Evolutionary conservation across 92 coral and sea anemone species (phyloP).

Genomic region (Pocillopora meandrina): DNA sequence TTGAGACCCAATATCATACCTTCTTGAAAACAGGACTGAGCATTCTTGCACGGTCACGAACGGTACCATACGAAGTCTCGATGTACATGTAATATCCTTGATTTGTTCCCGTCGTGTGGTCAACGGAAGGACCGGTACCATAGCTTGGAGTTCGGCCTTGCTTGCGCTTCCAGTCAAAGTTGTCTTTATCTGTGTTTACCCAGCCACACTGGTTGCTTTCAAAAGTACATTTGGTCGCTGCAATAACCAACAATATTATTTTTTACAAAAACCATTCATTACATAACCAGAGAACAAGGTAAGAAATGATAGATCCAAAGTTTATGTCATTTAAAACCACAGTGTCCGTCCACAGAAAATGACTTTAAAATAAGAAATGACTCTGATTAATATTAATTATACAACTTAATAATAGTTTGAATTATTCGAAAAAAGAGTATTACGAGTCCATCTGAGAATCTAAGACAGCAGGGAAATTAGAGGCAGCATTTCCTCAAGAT

Average conservation of each 20-base stretch:
- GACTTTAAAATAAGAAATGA: too few relatives aligned
- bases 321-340: too few relatives aligned
- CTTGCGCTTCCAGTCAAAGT: conserved; percentile 91
- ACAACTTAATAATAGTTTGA: too few relatives aligned
- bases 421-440: too few relatives aligned
- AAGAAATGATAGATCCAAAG: too few relatives aligned
- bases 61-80: conserved; percentile 81
- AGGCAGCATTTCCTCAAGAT: too few relatives aligned
- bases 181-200: conserved; percentile 76
- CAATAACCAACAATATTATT: neutral
- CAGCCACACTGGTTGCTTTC: conserved; percentile 88
- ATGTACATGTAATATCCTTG: conserved; percentile 87
- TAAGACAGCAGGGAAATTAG: too few relatives aligned
- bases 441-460: too few relatives aligned
- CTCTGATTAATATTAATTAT: too few relatives aligned
- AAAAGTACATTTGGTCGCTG: conserved; percentile 86
- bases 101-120: conserved; percentile 89
- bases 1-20: conserved; percentile 45
- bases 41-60: conserved; percentile 80
- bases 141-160: conserved; percentile 85
- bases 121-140: conserved; percentile 94
- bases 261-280: neutral
- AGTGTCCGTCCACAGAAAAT: too few relatives aligned
- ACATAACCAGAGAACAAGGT: too few relatives aligned
- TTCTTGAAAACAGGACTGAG: conserved; percentile 76